Percentiles rank a stretch among this genome's conserved stretches.
These are phyloP conservation scores for Oreotragus oreotragus DNA, from an alignment of 2,113 vertebrate species.

Conservation along the genomic window DNA sequence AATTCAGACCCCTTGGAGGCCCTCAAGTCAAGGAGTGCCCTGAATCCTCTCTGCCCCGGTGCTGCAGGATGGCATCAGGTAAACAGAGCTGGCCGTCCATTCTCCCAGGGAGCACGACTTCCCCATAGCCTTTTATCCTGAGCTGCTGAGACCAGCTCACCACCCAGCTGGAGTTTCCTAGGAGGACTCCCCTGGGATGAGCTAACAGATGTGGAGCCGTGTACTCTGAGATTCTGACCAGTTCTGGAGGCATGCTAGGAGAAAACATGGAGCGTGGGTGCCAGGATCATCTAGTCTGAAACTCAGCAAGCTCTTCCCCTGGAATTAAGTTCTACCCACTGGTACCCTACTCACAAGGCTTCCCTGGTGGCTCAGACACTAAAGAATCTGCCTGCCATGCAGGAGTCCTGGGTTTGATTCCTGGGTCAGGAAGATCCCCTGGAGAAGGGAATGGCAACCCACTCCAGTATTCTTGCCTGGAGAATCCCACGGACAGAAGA, in stretches of 20 bases:
- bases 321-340: neutral
- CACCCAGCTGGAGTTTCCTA: too few species aligned
- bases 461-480: neutral
- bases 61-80: neutral
- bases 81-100: too few species aligned
- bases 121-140: neutral
- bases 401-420: neutral
- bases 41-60: neutral
- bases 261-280: fast-evolving
- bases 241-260: neutral
- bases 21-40: neutral
- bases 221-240: neutral
- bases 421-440: neutral
- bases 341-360: neutral
- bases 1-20: neutral
- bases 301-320: neutral
- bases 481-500: neutral
- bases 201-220: fast-evolving
- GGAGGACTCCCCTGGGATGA: neutral
- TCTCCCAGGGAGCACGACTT: neutral
- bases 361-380: neutral
- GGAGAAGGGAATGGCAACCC: neutral
- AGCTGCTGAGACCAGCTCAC: neutral
- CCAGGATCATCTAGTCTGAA: neutral
- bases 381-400: neutral